Conservation (phyloP, 2,888 invertebrate genomes). For the Amaurobius ferox region DNA sequence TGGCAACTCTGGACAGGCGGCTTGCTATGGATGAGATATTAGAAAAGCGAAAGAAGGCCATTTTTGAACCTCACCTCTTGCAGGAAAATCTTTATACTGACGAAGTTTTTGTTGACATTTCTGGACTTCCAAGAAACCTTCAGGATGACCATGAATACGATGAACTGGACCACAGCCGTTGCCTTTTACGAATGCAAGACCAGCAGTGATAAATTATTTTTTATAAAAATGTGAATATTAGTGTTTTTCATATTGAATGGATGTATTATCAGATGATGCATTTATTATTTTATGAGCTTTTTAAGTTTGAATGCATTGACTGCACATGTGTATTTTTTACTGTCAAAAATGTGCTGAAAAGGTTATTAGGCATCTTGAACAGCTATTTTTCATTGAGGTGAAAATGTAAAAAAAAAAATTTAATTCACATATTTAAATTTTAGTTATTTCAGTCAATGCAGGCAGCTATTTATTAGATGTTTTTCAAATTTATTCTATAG, state of each 20-base stretch:
- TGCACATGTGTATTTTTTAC: neutral
- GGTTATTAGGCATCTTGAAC: no score
- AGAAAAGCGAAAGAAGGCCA: conserved; percentile 59
- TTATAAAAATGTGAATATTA: no score
- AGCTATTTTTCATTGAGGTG: no score
- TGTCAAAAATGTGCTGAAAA: no score
- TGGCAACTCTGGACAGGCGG: conserved; percentile 67
- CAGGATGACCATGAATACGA: conserved; percentile 34
- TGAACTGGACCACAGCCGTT: conserved; percentile 47
- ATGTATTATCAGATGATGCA: conserved; percentile 16
- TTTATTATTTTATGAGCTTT: conserved; percentile 14
- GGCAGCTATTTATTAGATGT: no score
- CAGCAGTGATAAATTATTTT: conserved; percentile 25
- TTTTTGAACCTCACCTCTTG: conserved; percentile 62
- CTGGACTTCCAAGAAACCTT: conserved; percentile 44
- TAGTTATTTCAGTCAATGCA: no score
- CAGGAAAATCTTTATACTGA: conserved; percentile 57
- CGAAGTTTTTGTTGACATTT: conserved; percentile 67
- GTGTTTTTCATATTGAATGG: neutral
- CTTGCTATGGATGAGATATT: conserved; percentile 70
- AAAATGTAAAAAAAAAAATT: no score
- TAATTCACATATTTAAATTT: no score
- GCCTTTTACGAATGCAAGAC: conserved; percentile 47
- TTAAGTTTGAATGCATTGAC: neutral
- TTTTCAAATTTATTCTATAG: no score